These are phyloP conservation scores for Tortrix viridana DNA, from an alignment of 2,888 invertebrate genomes.

Conservation along the genomic window DNA sequence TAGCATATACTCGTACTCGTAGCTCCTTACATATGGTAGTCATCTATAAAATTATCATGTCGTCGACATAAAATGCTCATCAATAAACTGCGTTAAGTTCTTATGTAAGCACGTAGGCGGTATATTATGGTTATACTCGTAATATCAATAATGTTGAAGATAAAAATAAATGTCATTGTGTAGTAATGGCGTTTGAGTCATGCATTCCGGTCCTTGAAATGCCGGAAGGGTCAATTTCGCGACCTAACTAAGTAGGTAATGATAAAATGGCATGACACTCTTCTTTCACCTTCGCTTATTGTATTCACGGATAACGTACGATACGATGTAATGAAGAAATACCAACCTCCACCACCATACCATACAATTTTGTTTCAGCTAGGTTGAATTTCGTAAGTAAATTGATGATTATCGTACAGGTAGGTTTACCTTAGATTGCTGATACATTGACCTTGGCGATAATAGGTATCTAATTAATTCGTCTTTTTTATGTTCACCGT, in stretches of 20 bases:
- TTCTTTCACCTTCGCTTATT: not conserved
- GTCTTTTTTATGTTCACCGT: no score
- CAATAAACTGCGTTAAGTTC: constrained; percentile 5
- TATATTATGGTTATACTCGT: constrained; percentile 7
- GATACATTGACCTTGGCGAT: no score
- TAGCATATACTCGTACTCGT: no score
- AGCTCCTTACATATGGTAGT: not conserved
- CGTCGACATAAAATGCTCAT: not conserved
- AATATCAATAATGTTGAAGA: constrained; percentile 22
- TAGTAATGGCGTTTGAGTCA: constrained; percentile 46
- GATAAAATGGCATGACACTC: constrained; percentile 9
- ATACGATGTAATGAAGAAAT: not conserved
- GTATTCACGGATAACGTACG: not conserved
- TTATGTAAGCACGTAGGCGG: constrained; percentile 23
- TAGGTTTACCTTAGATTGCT: no score
- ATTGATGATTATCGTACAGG: no score
- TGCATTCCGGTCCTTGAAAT: constrained; percentile 52
- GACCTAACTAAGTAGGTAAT: constrained; percentile 31
- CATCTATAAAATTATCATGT: not conserved
- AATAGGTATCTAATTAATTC: no score
- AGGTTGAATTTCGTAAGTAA: no score
- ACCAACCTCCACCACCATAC: no score
- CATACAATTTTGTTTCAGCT: no score
- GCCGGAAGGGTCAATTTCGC: constrained; percentile 54
- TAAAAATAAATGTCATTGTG: constrained; percentile 22